A percentile compares a stretch with the other conserved stretches of the same genome.
These are phyloP conservation scores for Minunthozetes semirufus DNA, from an alignment of 2,888 invertebrate species.

Conservation along the genomic window DNA sequence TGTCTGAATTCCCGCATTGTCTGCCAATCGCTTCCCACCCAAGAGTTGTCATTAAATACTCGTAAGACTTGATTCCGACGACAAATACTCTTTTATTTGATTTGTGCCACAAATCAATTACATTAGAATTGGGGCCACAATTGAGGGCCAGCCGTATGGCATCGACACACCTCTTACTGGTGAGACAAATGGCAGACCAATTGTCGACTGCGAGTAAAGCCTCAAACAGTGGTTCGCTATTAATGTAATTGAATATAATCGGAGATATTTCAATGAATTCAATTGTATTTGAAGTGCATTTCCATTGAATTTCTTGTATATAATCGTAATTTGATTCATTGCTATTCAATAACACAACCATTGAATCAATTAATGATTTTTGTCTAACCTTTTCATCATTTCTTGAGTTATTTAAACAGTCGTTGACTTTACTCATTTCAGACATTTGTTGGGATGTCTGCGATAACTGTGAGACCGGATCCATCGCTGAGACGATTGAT, in stretches of 20 bases:
- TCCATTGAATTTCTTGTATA: not conserved
- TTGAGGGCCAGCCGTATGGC: conserved; percentile 4
- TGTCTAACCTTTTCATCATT: conserved; percentile 8
- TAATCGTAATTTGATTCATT: conserved; percentile 11
- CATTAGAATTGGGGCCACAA: not conserved
- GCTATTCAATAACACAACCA: not conserved
- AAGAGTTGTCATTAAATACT: conserved; percentile 14
- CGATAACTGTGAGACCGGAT: conserved; percentile 5
- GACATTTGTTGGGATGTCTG: not conserved
- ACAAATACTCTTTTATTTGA: conserved; percentile 10
- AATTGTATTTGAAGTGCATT: not conserved
- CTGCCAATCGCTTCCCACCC: conserved; percentile 8
- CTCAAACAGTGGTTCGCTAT: not conserved
- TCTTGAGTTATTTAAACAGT: not conserved
- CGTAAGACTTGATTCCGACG: conserved; percentile 9
- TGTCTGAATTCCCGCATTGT: conserved; percentile 14
- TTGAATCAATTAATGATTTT: not conserved
- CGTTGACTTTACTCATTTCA: not conserved
- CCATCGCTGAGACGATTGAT: not conserved
- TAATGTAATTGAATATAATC: conserved; percentile 29
- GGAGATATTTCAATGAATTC: conserved; percentile 2
- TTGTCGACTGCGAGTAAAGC: not conserved
- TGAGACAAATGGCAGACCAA: conserved; percentile 28
- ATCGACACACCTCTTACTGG: conserved; percentile 30
- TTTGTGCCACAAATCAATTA: conserved; percentile 2